A percentile compares a stretch with the other conserved stretches of the same genome.
These are phyloP conservation scores for Ianthella basta DNA, from an alignment of 37 sponge, comb jelly and placozoan species.

Conservation along the genomic window DNA sequence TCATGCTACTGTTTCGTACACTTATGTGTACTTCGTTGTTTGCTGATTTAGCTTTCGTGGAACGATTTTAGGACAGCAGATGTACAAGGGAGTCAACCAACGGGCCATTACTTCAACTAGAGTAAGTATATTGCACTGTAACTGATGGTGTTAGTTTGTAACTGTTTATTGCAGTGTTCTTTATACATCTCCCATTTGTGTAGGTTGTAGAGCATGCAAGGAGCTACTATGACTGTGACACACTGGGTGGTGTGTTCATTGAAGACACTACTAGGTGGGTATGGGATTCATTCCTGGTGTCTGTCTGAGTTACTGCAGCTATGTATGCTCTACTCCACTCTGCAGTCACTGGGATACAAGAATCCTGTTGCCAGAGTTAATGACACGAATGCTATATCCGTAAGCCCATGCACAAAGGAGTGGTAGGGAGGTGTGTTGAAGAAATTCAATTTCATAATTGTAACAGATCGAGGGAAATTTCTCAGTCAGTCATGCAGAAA, in stretches of 20 bases:
- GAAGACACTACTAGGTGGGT: slow-evolving; percentile 3
- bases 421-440: no score
- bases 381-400: neutral
- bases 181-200: neutral
- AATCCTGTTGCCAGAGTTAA: slow-evolving; percentile 16
- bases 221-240: neutral
- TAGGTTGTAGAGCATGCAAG: slow-evolving; percentile 6
- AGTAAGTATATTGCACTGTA: neutral
- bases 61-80: no score
- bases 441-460: no score
- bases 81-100: no score
- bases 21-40: neutral
- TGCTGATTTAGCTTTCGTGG: no score
- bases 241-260: neutral
- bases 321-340: neutral
- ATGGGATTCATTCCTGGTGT: neutral
- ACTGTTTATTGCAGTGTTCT: neutral
- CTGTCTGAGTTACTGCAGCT: neutral
- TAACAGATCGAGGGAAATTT: no score
- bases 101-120: no score
- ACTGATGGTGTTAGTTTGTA: neutral
- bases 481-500: no score
- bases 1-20: neutral
- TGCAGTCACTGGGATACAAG: slow-evolving; percentile 30
- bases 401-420: neutral